phyloP scores from a whole-genome alignment of 2,797 vertebrate genomes.

The Podarcis lilfordi region DNA sequence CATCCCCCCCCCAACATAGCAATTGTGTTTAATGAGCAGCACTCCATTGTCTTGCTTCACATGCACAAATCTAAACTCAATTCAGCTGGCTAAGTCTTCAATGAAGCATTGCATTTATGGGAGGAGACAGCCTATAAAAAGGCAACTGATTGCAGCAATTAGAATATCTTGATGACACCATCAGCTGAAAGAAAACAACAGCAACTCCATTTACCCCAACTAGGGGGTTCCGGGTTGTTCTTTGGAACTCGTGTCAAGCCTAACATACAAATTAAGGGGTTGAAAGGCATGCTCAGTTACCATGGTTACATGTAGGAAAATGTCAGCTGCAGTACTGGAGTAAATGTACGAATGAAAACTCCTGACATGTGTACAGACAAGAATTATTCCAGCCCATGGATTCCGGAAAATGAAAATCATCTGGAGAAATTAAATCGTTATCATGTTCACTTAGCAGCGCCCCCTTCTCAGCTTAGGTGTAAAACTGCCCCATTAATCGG shows the following conservation, averaged over 20 bases:
- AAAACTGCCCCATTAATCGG: neutral
- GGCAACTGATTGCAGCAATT: constrained; percentile 7
- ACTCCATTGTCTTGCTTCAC: neutral
- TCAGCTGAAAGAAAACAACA: constrained; percentile 31
- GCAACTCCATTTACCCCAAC: neutral
- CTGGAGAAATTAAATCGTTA: neutral
- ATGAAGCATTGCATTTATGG: neutral
- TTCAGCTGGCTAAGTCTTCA: neutral
- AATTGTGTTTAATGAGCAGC: neutral
- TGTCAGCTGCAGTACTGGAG: neutral
- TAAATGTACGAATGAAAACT: constrained; percentile 1
- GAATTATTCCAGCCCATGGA: neutral
- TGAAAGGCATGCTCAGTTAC: constrained; percentile 6
- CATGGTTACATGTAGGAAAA: constrained; percentile 8
- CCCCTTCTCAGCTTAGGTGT: neutral
- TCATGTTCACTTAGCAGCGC: neutral
- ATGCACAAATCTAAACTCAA: neutral
- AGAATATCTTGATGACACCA: constrained; percentile 17
- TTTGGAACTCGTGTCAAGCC: constrained; percentile 47
- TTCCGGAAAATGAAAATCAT: neutral
- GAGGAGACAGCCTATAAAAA: constrained; percentile 38
- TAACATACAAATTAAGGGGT: constrained; percentile 37
- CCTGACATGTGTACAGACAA: constrained; percentile 1
- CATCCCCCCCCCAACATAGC: neutral
- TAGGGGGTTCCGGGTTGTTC: constrained; percentile 2